Percentiles rank a stretch among this genome's conserved stretches.
phyloP scores from a whole-genome alignment of 2,113 vertebrate species.

The Entelurus aequoreus region DNA sequence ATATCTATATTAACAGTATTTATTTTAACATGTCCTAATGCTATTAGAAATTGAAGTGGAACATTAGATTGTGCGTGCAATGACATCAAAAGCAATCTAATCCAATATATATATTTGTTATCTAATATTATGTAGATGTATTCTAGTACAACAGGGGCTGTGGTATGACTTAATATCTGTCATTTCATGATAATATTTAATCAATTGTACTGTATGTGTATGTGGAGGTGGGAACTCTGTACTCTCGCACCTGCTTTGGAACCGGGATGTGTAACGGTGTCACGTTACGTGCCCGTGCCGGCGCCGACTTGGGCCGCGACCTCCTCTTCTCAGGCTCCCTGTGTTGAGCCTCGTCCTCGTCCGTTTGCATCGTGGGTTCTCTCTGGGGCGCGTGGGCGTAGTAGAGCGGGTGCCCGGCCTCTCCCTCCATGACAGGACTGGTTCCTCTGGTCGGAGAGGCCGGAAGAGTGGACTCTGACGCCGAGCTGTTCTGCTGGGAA shows the following conservation, averaged over 20 bases:
- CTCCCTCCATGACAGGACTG: not conserved
- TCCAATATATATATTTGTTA: no score
- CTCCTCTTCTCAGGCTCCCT: conserved; percentile 80
- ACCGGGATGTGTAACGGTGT: conserved; percentile 79
- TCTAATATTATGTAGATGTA: no score
- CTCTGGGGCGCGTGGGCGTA: conserved; percentile 64
- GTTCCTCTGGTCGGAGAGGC: conserved; percentile 73
- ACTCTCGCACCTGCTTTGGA: conserved; percentile 76
- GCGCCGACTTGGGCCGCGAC: conserved; percentile 87
- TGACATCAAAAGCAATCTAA: no score
- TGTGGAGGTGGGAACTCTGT: not conserved
- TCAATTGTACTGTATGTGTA: no score
- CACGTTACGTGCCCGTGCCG: conserved; percentile 83
- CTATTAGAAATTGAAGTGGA: no score
- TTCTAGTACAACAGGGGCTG: no score
- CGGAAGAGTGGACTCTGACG: conserved; percentile 83
- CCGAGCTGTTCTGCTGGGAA: conserved; percentile 85
- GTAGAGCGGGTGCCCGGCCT: conserved; percentile 50
- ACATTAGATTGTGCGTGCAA: no score
- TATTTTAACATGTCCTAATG: no score
- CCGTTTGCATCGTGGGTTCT: conserved; percentile 73
- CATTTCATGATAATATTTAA: no score
- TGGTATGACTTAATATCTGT: no score
- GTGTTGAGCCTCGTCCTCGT: conserved; percentile 76
- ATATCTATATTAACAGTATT: no score